Conservation (phyloP, 2,113 vertebrate species). For the Australoheros scitulus region DNA sequence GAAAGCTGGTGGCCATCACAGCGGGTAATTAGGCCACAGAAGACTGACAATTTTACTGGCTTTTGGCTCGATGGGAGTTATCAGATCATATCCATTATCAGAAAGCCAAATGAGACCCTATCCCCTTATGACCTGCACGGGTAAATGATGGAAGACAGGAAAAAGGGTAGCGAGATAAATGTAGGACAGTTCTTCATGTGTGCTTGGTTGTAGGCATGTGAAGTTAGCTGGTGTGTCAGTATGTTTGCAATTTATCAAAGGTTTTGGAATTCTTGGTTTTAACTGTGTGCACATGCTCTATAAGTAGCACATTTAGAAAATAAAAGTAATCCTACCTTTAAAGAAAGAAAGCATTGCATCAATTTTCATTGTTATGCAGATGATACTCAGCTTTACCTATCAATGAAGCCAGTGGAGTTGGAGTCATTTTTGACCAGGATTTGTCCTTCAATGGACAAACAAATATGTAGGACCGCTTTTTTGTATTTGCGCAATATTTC, state of each 20-base stretch:
- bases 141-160: background rate
- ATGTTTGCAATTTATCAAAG: background rate
- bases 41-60: conserved; percentile 2
- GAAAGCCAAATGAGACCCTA: conserved; percentile 17
- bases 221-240: background rate
- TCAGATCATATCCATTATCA: conserved; percentile 30
- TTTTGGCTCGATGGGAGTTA: conserved; percentile 19
- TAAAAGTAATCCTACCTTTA: background rate
- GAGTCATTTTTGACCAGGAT: no score
- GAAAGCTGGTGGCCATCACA: background rate
- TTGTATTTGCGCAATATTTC: no score
- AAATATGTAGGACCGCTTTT: no score
- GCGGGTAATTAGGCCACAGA: conserved; percentile 10
- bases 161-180: background rate
- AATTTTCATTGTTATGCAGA: no score
- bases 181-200: background rate
- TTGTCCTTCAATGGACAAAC: no score
- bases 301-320: background rate
- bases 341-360: no score
- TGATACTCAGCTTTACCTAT: no score
- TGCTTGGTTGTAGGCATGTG: background rate
- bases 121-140: conserved; percentile 3
- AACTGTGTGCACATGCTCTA: background rate
- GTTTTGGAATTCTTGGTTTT: background rate
- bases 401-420: no score